A percentile compares a stretch with the other conserved stretches of the same genome.
phyloP scores from a whole-genome alignment of 1,140 invertebrate species.

The Pectinophora gossypiella region DNA sequence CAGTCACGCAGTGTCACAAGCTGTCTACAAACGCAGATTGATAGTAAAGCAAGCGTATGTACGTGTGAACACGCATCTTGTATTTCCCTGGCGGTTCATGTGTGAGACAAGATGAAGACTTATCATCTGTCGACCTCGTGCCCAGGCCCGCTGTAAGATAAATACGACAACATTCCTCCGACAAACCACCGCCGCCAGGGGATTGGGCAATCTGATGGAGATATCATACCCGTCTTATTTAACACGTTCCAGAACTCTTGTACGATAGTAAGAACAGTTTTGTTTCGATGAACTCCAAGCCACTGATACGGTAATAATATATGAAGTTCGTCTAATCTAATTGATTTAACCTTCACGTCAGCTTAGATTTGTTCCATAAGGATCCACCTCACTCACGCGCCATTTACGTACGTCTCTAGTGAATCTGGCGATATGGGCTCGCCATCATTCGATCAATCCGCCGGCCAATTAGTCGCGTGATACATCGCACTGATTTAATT shows the following conservation, averaged over 20 bases:
- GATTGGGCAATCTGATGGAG: slow-evolving; percentile 21
- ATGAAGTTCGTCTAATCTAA: too few relatives aligned
- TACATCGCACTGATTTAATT: background rate
- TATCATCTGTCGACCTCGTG: slow-evolving; percentile 13
- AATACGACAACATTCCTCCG: slow-evolving; percentile 16
- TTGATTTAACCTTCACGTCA: too few relatives aligned
- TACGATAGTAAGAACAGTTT: too few relatives aligned
- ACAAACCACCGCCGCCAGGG: slow-evolving; percentile 13
- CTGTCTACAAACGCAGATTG: slow-evolving; percentile 16
- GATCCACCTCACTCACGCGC: too few relatives aligned
- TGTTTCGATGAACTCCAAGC: too few relatives aligned
- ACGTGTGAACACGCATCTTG: slow-evolving; percentile 23
- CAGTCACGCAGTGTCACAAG: background rate
- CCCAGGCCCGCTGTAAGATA: slow-evolving; percentile 8
- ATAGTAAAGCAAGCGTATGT: slow-evolving; percentile 15
- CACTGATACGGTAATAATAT: too few relatives aligned
- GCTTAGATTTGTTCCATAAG: too few relatives aligned
- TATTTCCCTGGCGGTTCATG: slow-evolving; percentile 28
- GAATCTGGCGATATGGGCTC: too few relatives aligned
- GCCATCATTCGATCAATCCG: too few relatives aligned
- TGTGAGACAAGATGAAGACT: slow-evolving; percentile 22
- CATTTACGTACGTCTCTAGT: too few relatives aligned
- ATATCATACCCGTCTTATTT: slow-evolving; percentile 3
- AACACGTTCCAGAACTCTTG: too few relatives aligned
- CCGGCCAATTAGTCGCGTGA: background rate